These are phyloP conservation scores for Saimiri boliviensis DNA, from an alignment of 2,113 vertebrate genomes.

Conservation along the genomic window DNA sequence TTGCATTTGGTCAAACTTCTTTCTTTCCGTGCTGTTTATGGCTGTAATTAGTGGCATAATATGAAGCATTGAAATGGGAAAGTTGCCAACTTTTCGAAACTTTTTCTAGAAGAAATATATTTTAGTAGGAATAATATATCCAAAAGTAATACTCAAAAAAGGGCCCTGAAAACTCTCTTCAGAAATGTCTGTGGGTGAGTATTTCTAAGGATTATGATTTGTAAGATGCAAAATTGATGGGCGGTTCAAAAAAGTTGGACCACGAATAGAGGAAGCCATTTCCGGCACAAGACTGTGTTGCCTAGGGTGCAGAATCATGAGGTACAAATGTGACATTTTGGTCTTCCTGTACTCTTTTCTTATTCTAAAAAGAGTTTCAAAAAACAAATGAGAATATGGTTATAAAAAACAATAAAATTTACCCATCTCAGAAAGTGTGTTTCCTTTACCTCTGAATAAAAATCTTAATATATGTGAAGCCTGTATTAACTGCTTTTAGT, in stretches of 20 bases:
- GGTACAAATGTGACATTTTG: background rate
- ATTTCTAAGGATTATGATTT: background rate
- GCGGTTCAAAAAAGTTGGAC: background rate
- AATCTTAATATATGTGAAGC: background rate
- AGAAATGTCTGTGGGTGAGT: background rate
- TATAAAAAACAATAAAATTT: background rate
- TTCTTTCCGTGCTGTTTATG: background rate
- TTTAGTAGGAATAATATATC: background rate
- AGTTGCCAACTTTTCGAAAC: background rate
- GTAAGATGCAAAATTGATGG: background rate
- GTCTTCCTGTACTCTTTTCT: background rate
- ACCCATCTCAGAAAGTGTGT: background rate
- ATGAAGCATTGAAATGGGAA: background rate
- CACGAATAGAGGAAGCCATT: background rate
- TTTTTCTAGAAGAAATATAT: background rate
- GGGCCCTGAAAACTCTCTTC: background rate
- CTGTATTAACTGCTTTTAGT: background rate
- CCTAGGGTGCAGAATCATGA: background rate
- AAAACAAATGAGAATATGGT: background rate
- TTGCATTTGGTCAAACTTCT: background rate
- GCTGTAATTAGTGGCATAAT: background rate
- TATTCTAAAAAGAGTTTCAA: background rate
- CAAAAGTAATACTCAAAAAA: background rate
- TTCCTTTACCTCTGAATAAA: background rate
- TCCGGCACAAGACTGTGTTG: background rate